Percentiles rank a stretch among this genome's conserved stretches.
Evolutionary conservation across 2,888 invertebrate genomes (phyloP).

Genomic region (Odontocerum albicorne): DNA sequence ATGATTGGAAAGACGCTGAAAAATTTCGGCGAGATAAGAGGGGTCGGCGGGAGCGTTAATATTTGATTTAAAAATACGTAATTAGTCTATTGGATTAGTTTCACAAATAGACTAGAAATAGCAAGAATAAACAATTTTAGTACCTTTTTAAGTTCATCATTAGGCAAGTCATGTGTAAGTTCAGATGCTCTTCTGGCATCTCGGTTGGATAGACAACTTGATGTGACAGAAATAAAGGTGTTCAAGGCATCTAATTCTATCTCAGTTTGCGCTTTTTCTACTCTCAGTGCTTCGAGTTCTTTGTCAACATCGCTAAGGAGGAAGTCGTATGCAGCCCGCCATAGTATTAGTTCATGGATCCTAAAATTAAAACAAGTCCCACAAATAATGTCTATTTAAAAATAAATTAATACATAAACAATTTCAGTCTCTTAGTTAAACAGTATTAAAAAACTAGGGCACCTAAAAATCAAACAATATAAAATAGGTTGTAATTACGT

Average conservation of each 20-base stretch:
- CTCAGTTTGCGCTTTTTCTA: constrained; percentile 75
- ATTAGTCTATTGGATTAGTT: too few relatives aligned
- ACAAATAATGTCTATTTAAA: background rate
- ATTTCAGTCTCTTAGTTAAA: too few relatives aligned
- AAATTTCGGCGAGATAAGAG: too few relatives aligned
- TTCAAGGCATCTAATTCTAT: constrained; percentile 71
- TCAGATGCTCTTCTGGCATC: constrained; percentile 72
- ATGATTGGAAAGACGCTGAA: too few relatives aligned
- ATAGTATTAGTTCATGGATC: constrained; percentile 66
- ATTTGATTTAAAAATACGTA: too few relatives aligned
- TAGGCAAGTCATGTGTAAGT: constrained; percentile 76
- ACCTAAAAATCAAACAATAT: too few relatives aligned
- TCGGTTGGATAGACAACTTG: constrained; percentile 74
- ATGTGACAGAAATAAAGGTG: constrained; percentile 66
- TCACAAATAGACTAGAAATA: too few relatives aligned
- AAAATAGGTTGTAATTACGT: too few relatives aligned
- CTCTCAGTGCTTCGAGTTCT: constrained; percentile 65
- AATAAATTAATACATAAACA: background rate
- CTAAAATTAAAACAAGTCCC: constrained; percentile 40
- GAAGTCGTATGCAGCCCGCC: constrained; percentile 63
- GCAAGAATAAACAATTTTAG: background rate
- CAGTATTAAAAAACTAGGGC: too few relatives aligned
- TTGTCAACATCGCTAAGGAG: constrained; percentile 62
- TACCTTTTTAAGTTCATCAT: constrained; percentile 74
- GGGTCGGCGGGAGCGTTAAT: too few relatives aligned